Evolutionary conservation across 2,888 invertebrate species (phyloP), one percentile per base, ranked within the genome.

Genomic region (Drosophila tanythrix): DNA sequence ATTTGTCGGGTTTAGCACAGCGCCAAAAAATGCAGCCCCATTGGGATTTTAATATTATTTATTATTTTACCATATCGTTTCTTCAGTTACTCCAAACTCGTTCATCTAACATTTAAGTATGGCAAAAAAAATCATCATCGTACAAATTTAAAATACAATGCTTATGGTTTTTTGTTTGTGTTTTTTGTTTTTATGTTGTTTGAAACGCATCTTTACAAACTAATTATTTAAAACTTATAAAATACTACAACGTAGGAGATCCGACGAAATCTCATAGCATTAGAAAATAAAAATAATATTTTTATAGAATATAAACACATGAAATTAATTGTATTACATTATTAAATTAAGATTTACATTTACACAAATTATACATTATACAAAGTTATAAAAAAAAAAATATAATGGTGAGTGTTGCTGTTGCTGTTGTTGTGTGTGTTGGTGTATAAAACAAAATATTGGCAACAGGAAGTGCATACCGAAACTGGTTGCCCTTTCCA

Each of bases 221-320:
- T 85, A 84, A 74, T 59, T 70, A 68, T 82, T 81, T 87, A 87
- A 88, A 88, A 87, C 86, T 87, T 87, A 88, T 82, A 81, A 87
- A 81, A 88, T 87, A 87, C 86, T 85, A 88, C 86, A 87, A 87
- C 88, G 85, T 88, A 86, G 70, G 86, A 87, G 86, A 87, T 87
- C 86, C 83, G 74, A 79, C 82, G 79, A 88, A 87, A 87, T 87
- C 86, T 87, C 86, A 87, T 85, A 84, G 83, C 80, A 82, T 82
- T 83, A 83, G 82, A 78, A 83, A 78, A 66, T 75, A 73, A 67
- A 79, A 66, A 64, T 43, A 60, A 63, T 40, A 62, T 61, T 36
- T 58, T 33, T 61, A 56, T 55, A 65, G 31, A 63, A 76, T 71
- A 83, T 74, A 85, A 81, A 85, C 81, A 85, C 80, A 70, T 73